Evolutionary conservation across 2,113 vertebrate genomes (phyloP), one percentile per base, ranked within the genome.

Genomic region (Cynocephalus volans): DNA sequence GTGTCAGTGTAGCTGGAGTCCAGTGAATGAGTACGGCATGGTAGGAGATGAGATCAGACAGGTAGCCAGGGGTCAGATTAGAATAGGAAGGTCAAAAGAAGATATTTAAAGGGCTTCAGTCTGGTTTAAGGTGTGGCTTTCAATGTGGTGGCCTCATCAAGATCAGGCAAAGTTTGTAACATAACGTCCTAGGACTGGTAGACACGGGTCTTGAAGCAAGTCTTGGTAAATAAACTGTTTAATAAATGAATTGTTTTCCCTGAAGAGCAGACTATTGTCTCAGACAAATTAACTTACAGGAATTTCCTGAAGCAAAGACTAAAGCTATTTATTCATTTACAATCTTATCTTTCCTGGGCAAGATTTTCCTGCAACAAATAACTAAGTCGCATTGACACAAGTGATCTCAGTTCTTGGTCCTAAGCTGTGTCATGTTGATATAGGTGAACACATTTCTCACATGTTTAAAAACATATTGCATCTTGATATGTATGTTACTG

Each of bases 301-400:
- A 86, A 86, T 90, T 90, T 89, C 50, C 67, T 87, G 84, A 96
- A 79, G 23, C 33, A 75, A 90, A 62, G 33, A 67, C 23, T 21
- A 12, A 93, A 95, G 41, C 9, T 83, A 67, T 73, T 90, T 90
- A 60, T 83, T 83, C 36, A 41, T 77, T 96, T 95, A 72, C 2
- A 52, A 19, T 65, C 33, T 92, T 94, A 90, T 82, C 48, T 72
- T 92, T 95, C 54, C 50, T 87, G 17, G 28, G 41, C 31, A 90
- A 92, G 18, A 8, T 77, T 90, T 88, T 94, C 33, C 65, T 94
- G 28, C 48, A 88, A 86, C 73, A 97, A 96, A 93, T 70, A 87
- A 94, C 67, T 62, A 83, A 87, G 64, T 62, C 45, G 33, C 41
- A 26, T 83, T 86, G 69, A 90, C 31, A 84, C 7, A 56, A 26